Evolutionary conservation across 2,113 vertebrate species (phyloP).

Genomic region (Sphaerodactylus townsendi): DNA sequence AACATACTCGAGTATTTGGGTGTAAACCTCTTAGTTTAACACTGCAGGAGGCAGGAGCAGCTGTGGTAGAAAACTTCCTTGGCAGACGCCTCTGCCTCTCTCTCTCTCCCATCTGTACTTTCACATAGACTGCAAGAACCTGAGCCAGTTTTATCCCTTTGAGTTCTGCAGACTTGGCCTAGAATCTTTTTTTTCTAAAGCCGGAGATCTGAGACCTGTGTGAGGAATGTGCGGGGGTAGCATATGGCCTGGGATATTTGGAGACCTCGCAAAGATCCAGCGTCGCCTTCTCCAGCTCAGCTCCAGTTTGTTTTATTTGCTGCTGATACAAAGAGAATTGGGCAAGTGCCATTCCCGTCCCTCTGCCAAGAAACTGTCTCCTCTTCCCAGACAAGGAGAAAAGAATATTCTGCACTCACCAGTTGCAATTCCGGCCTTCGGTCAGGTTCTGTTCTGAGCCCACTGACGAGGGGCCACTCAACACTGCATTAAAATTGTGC

Average conservation of each 20-base stretch:
- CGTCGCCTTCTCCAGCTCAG: neutral
- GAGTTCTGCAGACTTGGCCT: neutral
- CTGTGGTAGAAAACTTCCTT: neutral
- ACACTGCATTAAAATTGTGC: neutral
- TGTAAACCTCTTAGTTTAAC: neutral
- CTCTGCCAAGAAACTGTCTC: constrained; percentile 2
- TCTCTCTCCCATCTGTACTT: neutral
- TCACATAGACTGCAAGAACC: neutral
- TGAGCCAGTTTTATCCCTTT: neutral
- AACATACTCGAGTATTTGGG: neutral
- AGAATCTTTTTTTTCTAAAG: neutral
- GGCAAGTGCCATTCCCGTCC: neutral
- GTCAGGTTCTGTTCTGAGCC: neutral
- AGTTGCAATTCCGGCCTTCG: neutral
- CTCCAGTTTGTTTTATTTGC: constrained; percentile 10
- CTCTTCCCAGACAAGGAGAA: neutral
- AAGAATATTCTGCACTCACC: neutral
- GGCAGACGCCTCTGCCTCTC: neutral
- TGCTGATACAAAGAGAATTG: neutral
- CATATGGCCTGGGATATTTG: neutral
- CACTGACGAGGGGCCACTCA: neutral
- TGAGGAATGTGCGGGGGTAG: neutral
- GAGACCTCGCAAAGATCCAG: neutral
- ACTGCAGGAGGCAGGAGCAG: neutral
- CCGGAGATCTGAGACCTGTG: neutral